Conservation (phyloP, 2,797 vertebrate species). For the Euphonia xanthogaster region DNA sequence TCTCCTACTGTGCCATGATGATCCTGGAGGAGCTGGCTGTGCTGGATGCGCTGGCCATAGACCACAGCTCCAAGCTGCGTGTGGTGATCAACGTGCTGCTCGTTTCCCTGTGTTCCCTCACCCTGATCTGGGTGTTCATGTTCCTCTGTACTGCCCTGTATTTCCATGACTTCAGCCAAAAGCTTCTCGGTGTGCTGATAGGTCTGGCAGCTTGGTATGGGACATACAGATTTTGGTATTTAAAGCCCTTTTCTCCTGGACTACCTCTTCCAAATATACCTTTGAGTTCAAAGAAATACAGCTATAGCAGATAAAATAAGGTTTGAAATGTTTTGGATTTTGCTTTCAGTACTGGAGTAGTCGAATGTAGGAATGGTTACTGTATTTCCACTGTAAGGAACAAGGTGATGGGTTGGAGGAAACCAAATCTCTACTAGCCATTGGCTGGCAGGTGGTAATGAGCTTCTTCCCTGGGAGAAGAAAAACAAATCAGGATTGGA, state of each 20-base stretch:
- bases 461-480: neutral
- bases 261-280: constrained; percentile 78
- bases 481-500: neutral
- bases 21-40: constrained; percentile 89
- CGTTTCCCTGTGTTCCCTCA: constrained; percentile 82
- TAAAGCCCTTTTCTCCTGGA: constrained; percentile 86
- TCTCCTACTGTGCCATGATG: constrained; percentile 88
- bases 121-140: constrained; percentile 89
- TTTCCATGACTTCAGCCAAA: constrained; percentile 87
- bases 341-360: constrained; percentile 8
- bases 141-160: constrained; percentile 91
- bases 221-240: constrained; percentile 89
- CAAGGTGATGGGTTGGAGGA: neutral
- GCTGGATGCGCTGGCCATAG: constrained; percentile 74
- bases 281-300: constrained; percentile 59
- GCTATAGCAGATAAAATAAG: constrained; percentile 66
- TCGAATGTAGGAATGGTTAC: neutral
- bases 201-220: constrained; percentile 87
- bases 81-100: constrained; percentile 77
- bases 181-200: constrained; percentile 83
- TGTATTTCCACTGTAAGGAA: neutral
- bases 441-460: neutral
- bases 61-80: constrained; percentile 49
- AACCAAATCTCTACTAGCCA: neutral
- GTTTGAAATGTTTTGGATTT: neutral